A percentile compares a stretch with the other conserved stretches of the same genome.
Evolutionary conservation across 2,888 invertebrate genomes (phyloP).

Genomic region (Odontocolon sp.): DNA sequence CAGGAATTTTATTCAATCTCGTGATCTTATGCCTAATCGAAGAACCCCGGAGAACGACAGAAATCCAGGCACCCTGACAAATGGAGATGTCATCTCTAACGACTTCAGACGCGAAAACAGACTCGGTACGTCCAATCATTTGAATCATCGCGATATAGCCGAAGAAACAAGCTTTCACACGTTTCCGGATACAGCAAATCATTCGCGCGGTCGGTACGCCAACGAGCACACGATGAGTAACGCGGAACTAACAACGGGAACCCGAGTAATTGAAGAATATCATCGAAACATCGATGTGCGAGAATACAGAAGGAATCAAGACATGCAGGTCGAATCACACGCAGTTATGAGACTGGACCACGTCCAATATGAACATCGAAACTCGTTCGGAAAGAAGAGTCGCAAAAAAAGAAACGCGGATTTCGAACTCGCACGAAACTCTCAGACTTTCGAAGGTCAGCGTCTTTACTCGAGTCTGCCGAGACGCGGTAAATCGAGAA

Average conservation of each 20-base stretch:
- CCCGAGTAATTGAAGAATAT: conserved; percentile 47
- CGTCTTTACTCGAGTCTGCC: conserved; percentile 73
- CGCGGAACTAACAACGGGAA: conserved; percentile 29
- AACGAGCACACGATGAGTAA: conserved; percentile 62
- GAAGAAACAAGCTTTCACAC: conserved; percentile 15
- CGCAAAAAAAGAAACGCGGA: conserved; percentile 11
- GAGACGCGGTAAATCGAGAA: conserved; percentile 61
- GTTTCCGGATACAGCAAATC: neutral
- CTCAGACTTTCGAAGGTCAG: conserved; percentile 44
- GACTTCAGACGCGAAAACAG: conserved; percentile 14
- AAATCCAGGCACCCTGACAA: neutral
- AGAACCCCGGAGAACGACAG: neutral
- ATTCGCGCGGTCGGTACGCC: neutral
- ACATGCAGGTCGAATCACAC: conserved; percentile 39
- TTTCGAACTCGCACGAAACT: neutral
- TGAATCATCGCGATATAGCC: conserved; percentile 5
- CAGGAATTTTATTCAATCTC: conserved; percentile 72
- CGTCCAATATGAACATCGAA: conserved; percentile 23
- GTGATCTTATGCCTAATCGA: conserved; percentile 57
- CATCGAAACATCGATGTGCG: conserved; percentile 54
- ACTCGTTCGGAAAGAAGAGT: conserved; percentile 3
- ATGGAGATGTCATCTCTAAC: conserved; percentile 18
- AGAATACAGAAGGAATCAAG: conserved; percentile 31
- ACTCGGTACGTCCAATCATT: neutral
- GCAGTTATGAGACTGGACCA: conserved; percentile 48